Evolutionary conservation across 2,888 invertebrate genomes (phyloP).

Genomic region (Lamellibrachia columna): DNA sequence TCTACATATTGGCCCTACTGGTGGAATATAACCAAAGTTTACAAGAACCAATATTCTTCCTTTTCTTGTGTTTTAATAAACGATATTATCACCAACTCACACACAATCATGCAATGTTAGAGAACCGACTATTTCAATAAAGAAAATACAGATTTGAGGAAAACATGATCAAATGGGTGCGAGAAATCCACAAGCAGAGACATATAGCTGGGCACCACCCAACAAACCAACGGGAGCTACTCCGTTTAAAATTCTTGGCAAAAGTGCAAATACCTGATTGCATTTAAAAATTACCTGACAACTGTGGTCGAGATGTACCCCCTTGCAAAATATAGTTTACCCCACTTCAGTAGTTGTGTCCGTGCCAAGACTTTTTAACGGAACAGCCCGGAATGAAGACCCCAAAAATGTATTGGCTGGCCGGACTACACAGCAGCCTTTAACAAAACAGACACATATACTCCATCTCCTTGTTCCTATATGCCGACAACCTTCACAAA

Average conservation of each 20-base stretch:
- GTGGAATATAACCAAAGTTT: background rate
- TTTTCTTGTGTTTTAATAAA: background rate
- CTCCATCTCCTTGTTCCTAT: background rate
- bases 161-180: background rate
- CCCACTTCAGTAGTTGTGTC: background rate
- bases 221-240: background rate
- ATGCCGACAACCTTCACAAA: background rate
- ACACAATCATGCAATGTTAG: background rate
- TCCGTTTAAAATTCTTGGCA: background rate
- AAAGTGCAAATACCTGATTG: background rate
- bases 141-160: background rate
- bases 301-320: background rate
- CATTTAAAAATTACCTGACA: background rate
- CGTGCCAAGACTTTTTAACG: background rate
- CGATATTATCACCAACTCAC: background rate
- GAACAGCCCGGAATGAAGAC: background rate
- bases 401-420: background rate
- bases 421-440: background rate
- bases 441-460: background rate
- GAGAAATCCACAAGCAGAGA: background rate
- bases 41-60: background rate
- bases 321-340: background rate
- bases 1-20: background rate
- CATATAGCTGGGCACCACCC: background rate
- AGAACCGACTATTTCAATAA: background rate